A percentile compares a stretch with the other conserved stretches of the same genome.
phyloP scores from a whole-genome alignment of 2,888 invertebrate genomes.

The Elysia crispata region DNA sequence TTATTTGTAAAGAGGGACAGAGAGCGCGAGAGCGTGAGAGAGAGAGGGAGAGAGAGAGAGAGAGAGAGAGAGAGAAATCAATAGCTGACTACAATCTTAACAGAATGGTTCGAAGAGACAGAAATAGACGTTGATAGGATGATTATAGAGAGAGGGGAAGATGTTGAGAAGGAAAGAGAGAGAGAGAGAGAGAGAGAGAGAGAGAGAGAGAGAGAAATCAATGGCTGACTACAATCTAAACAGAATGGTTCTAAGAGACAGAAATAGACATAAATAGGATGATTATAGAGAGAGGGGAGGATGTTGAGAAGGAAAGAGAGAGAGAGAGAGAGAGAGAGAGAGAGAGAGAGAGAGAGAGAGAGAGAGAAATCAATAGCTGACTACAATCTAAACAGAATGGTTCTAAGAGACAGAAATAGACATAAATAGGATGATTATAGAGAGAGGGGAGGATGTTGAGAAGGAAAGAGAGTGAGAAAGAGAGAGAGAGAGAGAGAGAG shows the following conservation, averaged over 20 bases:
- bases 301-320: no score
- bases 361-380: no score
- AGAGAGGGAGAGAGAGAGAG: no score
- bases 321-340: constrained; percentile 24
- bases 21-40: no score
- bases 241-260: neutral
- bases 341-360: constrained; percentile 32
- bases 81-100: neutral
- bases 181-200: no score
- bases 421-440: neutral
- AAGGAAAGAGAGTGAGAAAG: constrained; percentile 14
- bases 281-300: neutral
- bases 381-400: neutral
- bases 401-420: neutral
- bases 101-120: neutral
- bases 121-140: neutral
- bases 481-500: constrained; percentile 18
- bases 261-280: neutral
- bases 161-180: no score
- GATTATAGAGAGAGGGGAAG: neutral
- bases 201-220: no score
- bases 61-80: no score
- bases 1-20: no score
- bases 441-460: no score
- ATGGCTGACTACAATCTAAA: neutral